phyloP scores from a whole-genome alignment of 2,888 invertebrate species.

The Taphrorychus bicolor region DNA sequence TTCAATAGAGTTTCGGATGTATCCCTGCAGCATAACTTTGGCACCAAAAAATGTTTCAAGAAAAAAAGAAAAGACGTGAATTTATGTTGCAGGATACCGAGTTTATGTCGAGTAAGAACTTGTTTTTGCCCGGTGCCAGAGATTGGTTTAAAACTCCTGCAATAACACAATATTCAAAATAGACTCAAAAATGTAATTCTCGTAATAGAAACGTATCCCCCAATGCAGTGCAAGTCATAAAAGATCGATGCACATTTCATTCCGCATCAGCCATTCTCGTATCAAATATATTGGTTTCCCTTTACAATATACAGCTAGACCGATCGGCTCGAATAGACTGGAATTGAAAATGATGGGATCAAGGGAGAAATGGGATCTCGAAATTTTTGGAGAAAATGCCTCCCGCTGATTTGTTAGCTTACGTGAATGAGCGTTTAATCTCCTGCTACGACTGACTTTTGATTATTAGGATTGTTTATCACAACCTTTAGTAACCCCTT shows the following conservation, averaged over 20 bases:
- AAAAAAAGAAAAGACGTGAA: no score
- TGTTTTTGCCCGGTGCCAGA: background rate
- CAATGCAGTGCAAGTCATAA: constrained; percentile 1
- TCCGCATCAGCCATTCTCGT: constrained; percentile 34
- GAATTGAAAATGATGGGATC: constrained; percentile 37
- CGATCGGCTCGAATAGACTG: constrained; percentile 29
- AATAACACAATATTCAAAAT: background rate
- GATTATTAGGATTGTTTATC: no score
- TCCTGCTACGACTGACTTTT: no score
- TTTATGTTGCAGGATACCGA: no score
- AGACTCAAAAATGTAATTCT: constrained; percentile 7
- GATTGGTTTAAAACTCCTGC: background rate
- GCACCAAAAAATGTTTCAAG: background rate
- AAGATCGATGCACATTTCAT: constrained; percentile 31
- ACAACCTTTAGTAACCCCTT: no score
- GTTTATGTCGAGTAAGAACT: no score
- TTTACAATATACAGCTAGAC: constrained; percentile 30
- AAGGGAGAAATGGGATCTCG: constrained; percentile 13
- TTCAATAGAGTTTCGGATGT: background rate
- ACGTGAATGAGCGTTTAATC: no score
- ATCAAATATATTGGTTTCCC: constrained; percentile 33
- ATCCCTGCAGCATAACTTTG: background rate
- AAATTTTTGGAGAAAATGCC: constrained; percentile 6
- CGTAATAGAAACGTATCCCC: constrained; percentile 8
- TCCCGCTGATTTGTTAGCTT: background rate